Conservation (phyloP, 2,888 invertebrate species). For the Timandra comae region DNA sequence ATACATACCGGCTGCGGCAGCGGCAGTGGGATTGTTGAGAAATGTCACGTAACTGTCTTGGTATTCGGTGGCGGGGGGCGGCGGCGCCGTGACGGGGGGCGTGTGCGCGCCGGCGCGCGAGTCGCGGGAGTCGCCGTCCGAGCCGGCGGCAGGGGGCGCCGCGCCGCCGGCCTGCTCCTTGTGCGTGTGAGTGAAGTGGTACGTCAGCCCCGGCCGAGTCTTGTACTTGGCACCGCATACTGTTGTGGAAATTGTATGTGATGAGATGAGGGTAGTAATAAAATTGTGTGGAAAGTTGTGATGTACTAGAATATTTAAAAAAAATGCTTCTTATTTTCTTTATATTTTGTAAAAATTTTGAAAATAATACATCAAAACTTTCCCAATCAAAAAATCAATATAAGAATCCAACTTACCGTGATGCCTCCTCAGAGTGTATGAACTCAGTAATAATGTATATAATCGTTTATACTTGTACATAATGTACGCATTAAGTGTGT, state of each 20-base stretch:
- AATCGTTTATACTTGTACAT: constrained; percentile 16
- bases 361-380: no score
- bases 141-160: constrained; percentile 31
- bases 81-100: constrained; percentile 37
- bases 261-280: neutral
- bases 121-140: constrained; percentile 55
- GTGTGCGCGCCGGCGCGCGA: constrained; percentile 86
- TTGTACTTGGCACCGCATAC: constrained; percentile 98
- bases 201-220: constrained; percentile 95
- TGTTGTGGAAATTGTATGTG: constrained; percentile 47
- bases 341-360: neutral
- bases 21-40: constrained; percentile 74
- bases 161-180: constrained; percentile 70
- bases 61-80: constrained; percentile 68
- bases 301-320: neutral
- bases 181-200: constrained; percentile 96
- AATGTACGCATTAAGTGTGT: constrained; percentile 6
- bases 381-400: constrained; percentile 5
- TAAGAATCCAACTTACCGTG: constrained; percentile 56
- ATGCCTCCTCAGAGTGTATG: constrained; percentile 66
- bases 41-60: constrained; percentile 83
- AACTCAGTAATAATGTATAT: constrained; percentile 16
- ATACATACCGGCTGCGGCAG: no score
- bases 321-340: no score
- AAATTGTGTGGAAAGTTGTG: neutral